Conservation (phyloP, 2,113 vertebrate species). For the Leuciscus idus region DNA sequence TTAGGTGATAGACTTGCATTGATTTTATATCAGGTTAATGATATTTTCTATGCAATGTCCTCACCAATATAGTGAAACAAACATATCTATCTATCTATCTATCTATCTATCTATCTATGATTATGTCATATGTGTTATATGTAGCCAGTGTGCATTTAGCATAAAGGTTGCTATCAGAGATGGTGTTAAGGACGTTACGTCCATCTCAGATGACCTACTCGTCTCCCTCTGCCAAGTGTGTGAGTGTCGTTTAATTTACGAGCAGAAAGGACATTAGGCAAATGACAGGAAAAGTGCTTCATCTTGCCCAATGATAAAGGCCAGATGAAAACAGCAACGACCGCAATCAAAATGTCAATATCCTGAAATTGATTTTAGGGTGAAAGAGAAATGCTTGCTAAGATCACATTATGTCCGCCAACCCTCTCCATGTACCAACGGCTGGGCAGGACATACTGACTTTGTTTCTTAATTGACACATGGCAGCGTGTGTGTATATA, state of each 20-base stretch:
- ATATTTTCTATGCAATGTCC: too few relatives aligned
- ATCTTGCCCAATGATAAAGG: constrained; percentile 50
- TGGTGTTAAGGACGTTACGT: background rate
- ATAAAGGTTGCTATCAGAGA: background rate
- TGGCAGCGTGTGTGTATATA: background rate
- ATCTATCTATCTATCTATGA: too few relatives aligned
- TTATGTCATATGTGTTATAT: too few relatives aligned
- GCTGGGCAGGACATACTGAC: constrained; percentile 44
- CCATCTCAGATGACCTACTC: background rate
- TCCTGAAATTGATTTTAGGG: constrained; percentile 65
- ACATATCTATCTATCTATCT: too few relatives aligned
- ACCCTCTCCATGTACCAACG: constrained; percentile 51
- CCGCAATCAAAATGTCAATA: constrained; percentile 67
- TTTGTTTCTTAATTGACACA: constrained; percentile 66
- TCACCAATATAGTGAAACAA: too few relatives aligned
- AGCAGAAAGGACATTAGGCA: constrained; percentile 58
- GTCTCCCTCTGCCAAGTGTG: background rate
- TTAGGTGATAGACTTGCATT: too few relatives aligned
- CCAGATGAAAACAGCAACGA: constrained; percentile 35
- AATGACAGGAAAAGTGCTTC: constrained; percentile 64
- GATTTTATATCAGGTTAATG: too few relatives aligned
- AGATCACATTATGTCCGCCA: constrained; percentile 58
- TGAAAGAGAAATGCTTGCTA: constrained; percentile 58
- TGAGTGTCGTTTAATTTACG: constrained; percentile 43
- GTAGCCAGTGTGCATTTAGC: background rate